Conservation (phyloP, 2,113 vertebrate species). For the Gambusia holbrooki region DNA sequence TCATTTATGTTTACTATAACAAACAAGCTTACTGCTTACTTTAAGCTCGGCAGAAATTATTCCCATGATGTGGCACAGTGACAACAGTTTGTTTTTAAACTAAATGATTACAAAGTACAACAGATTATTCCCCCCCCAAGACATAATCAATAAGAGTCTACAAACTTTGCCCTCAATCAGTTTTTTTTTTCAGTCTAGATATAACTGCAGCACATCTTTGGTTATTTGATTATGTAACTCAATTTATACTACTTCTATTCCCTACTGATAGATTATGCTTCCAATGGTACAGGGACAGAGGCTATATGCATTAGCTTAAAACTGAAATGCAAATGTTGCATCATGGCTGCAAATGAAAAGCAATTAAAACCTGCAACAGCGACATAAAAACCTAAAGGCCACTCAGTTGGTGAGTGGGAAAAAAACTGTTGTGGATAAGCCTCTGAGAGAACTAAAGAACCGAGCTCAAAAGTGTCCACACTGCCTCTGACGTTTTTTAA, state of each 20-base stretch:
- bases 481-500: conserved; percentile 78
- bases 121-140: too few relatives aligned
- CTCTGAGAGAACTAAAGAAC: conserved; percentile 41
- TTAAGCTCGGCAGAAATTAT: too few relatives aligned
- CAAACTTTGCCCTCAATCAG: too few relatives aligned
- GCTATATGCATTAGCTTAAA: background rate
- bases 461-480: conserved; percentile 67
- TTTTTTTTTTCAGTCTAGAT: too few relatives aligned
- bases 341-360: conserved; percentile 35
- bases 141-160: too few relatives aligned
- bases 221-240: too few relatives aligned
- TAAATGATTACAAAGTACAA: too few relatives aligned
- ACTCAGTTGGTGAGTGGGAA: conserved; percentile 52
- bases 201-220: too few relatives aligned
- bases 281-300: background rate
- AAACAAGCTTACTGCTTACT: too few relatives aligned
- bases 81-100: too few relatives aligned
- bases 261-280: background rate
- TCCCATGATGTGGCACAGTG: too few relatives aligned
- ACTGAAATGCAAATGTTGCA: conserved; percentile 35
- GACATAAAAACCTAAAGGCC: conserved; percentile 40
- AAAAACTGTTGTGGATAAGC: conserved; percentile 19
- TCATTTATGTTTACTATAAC: too few relatives aligned
- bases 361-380: conserved; percentile 49
- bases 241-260: background rate